Percentiles rank a stretch among this genome's conserved stretches.
Evolutionary conservation across 2,888 invertebrate genomes (phyloP).

Genomic region (Hermaeophaga mercurialis): DNA sequence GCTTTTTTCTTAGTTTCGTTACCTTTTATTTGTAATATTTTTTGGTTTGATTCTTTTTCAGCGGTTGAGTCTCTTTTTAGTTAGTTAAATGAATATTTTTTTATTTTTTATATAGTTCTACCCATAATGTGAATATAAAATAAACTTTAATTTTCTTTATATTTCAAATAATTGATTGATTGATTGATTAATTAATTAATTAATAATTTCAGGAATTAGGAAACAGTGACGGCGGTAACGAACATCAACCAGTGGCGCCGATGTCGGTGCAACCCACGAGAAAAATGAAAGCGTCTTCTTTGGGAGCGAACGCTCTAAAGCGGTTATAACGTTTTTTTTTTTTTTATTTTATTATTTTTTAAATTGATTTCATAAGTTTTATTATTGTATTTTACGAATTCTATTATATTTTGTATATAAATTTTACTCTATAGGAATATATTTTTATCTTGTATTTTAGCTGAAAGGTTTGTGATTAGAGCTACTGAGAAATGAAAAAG

Average conservation of each 20-base stretch:
- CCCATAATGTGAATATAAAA: too few species aligned
- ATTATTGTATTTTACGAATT: constrained; percentile 48
- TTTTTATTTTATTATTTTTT: constrained; percentile 43
- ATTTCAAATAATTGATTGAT: too few species aligned
- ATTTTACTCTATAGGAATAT: constrained; percentile 39
- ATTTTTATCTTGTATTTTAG: constrained; percentile 38
- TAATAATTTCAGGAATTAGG: constrained; percentile 80
- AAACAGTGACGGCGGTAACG: constrained; percentile 61
- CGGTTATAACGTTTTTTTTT: constrained; percentile 64
- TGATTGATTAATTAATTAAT: too few species aligned
- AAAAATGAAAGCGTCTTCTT: constrained; percentile 71
- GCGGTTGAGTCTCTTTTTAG: too few species aligned
- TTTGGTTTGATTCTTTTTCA: too few species aligned
- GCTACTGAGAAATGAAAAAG: constrained; percentile 13
- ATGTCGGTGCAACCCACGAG: constrained; percentile 85
- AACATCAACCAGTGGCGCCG: constrained; percentile 68
- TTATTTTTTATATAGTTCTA: too few species aligned
- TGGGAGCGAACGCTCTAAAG: constrained; percentile 71
- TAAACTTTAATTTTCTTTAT: too few species aligned
- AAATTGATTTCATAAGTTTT: constrained; percentile 45
- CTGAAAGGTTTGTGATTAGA: constrained; percentile 30
- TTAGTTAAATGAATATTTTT: too few species aligned
- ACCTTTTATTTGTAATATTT: too few species aligned
- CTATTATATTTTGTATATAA: constrained; percentile 50
- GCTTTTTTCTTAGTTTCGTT: too few species aligned